These are phyloP conservation scores for Arbacia lixula DNA, from an alignment of 53 echinoderm and acorn worm species.

Conservation along the genomic window DNA sequence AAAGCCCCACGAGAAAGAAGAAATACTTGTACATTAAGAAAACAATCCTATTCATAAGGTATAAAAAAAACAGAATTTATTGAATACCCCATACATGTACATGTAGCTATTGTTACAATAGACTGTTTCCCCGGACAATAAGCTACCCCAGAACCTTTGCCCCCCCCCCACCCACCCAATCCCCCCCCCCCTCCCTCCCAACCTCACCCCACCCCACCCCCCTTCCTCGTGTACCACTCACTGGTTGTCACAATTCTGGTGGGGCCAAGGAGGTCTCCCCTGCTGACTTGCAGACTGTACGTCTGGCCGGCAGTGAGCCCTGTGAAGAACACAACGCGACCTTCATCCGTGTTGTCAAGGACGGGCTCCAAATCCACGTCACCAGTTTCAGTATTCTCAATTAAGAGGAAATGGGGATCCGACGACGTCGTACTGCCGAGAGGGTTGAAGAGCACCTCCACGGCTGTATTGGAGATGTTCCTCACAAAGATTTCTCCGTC, in stretches of 20 bases:
- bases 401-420: neutral
- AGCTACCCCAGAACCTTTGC: too few relatives aligned
- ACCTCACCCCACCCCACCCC: too few relatives aligned
- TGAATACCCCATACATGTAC: too few relatives aligned
- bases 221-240: too few relatives aligned
- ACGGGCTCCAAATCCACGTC: neutral
- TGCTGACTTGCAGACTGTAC: neutral
- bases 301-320: neutral
- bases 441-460: conserved; percentile 6
- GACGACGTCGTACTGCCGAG: neutral
- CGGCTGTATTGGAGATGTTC: neutral
- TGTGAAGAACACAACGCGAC: neutral
- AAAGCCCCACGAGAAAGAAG: too few relatives aligned
- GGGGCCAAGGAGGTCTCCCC: neutral
- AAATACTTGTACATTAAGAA: too few relatives aligned
- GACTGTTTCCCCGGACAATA: too few relatives aligned
- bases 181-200: too few relatives aligned
- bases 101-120: too few relatives aligned
- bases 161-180: too few relatives aligned
- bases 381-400: neutral
- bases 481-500: neutral
- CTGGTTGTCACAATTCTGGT: neutral
- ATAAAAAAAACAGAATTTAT: too few relatives aligned
- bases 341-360: neutral
- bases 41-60: too few relatives aligned